Conservation (phyloP, 2,797 vertebrate genomes). For the Pseudomugil tenellus region DNA sequence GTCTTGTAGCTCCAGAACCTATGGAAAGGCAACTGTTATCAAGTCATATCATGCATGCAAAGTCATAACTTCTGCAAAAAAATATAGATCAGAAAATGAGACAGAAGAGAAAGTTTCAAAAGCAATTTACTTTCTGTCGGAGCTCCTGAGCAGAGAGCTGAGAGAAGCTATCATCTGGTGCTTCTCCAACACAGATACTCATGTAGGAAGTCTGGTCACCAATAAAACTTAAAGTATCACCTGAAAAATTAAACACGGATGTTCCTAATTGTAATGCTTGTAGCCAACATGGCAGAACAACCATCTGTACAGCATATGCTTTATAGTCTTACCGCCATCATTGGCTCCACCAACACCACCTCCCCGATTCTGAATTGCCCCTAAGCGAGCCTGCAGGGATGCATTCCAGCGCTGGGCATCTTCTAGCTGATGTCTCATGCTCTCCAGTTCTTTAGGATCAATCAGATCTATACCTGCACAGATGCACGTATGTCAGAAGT, state of each 20-base stretch:
- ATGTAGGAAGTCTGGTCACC: slow-evolving; percentile 97
- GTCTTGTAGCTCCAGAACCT: slow-evolving; percentile 89
- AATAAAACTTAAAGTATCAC: slow-evolving; percentile 88
- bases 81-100: neutral
- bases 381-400: slow-evolving; percentile 84
- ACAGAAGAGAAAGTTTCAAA: neutral
- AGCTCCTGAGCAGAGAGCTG: slow-evolving; percentile 89
- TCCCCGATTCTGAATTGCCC: slow-evolving; percentile 83
- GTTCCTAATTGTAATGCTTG: neutral
- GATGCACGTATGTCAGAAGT: slow-evolving; percentile 14
- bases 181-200: slow-evolving; percentile 92
- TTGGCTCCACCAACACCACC: slow-evolving; percentile 83
- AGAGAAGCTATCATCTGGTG: slow-evolving; percentile 81
- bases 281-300: neutral
- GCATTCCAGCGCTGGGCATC: slow-evolving; percentile 86
- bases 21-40: slow-evolving; percentile 7
- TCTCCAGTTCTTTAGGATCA: slow-evolving; percentile 80
- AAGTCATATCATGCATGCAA: neutral
- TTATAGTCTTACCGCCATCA: slow-evolving; percentile 69
- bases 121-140: slow-evolving; percentile 85
- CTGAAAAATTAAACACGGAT: slow-evolving; percentile 63
- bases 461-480: slow-evolving; percentile 59
- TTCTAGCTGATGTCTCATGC: slow-evolving; percentile 83
- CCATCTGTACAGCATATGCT: neutral
- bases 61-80: neutral